Percentiles rank a stretch among this genome's conserved stretches.
Evolutionary conservation across 92 coral and sea anemone genomes (phyloP).

Genomic region (Umimayanthus chanpuru): DNA sequence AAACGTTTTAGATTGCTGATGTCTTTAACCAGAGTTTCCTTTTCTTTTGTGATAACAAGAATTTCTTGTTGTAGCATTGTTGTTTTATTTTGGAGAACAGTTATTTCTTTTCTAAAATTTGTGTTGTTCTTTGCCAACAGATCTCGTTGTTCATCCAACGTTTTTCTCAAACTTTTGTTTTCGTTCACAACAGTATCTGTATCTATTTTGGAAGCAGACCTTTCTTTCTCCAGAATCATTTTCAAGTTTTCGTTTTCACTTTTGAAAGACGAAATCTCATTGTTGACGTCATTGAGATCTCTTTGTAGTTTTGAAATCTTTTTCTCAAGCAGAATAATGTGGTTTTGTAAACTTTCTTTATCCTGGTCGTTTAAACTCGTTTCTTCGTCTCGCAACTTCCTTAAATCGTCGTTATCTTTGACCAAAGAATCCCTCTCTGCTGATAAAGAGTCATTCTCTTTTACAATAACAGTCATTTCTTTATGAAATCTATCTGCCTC

Average conservation of each 20-base stretch:
- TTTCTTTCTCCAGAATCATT: slow-evolving; percentile 28
- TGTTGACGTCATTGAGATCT: slow-evolving; percentile 12
- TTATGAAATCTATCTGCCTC: slow-evolving; percentile 53
- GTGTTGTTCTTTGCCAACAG: not conserved
- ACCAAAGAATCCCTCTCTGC: slow-evolving; percentile 27
- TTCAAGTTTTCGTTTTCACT: slow-evolving; percentile 24
- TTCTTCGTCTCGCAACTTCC: slow-evolving; percentile 23
- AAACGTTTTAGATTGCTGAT: slow-evolving; percentile 3
- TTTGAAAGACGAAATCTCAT: not conserved
- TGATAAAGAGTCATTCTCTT: slow-evolving; percentile 32
- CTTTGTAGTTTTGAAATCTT: slow-evolving; percentile 11
- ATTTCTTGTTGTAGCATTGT: slow-evolving; percentile 23
- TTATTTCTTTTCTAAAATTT: not conserved
- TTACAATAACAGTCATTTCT: slow-evolving; percentile 27
- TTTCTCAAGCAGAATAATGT: slow-evolving; percentile 7
- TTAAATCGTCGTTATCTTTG: slow-evolving; percentile 30
- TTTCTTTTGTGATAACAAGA: slow-evolving; percentile 41
- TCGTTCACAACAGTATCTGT: not conserved
- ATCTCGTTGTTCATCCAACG: slow-evolving; percentile 16
- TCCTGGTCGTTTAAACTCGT: slow-evolving; percentile 18
- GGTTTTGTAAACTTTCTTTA: slow-evolving; percentile 28
- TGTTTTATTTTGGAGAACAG: not conserved
- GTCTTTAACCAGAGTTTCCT: slow-evolving; percentile 37
- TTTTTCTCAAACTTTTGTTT: slow-evolving; percentile 6
- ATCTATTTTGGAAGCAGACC: not conserved